Percentiles rank a stretch among this genome's conserved stretches.
Conservation (phyloP, 2,113 vertebrate species). For the Coptodon rendalli region DNA sequence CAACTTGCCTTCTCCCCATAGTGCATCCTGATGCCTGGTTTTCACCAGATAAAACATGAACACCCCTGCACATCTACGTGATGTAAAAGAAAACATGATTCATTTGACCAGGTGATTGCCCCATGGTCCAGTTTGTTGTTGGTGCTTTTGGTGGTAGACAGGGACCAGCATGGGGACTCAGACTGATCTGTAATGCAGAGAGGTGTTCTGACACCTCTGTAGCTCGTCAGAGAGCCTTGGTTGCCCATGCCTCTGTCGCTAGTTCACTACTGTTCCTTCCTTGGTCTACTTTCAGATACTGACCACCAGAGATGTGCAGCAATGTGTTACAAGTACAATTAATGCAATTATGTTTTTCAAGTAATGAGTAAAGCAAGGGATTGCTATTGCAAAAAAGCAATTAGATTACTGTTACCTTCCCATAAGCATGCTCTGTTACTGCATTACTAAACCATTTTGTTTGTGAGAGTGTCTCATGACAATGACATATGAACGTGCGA, state of each 20-base stretch:
- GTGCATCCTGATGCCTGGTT: background rate
- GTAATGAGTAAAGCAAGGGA: background rate
- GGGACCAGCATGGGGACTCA: background rate
- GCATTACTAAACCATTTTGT: background rate
- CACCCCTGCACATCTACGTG: background rate
- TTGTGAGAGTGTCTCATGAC: background rate
- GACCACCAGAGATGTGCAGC: background rate
- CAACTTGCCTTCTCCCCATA: background rate
- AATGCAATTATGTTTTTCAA: background rate
- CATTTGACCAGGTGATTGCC: background rate
- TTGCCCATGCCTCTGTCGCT: background rate
- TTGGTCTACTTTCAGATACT: background rate
- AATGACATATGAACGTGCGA: background rate
- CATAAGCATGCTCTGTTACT: background rate
- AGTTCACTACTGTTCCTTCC: background rate
- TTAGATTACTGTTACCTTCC: background rate
- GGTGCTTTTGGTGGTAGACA: background rate
- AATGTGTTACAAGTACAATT: background rate
- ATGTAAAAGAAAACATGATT: background rate
- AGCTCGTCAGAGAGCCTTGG: background rate
- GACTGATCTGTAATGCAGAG: background rate
- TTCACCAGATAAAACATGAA: background rate
- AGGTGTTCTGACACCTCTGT: background rate
- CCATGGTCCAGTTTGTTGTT: background rate
- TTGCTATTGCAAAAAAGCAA: background rate